Percentiles rank a stretch among this genome's conserved stretches.
Evolutionary conservation across 2,797 vertebrate genomes (phyloP).

Genomic region (Galaxias olidus): DNA sequence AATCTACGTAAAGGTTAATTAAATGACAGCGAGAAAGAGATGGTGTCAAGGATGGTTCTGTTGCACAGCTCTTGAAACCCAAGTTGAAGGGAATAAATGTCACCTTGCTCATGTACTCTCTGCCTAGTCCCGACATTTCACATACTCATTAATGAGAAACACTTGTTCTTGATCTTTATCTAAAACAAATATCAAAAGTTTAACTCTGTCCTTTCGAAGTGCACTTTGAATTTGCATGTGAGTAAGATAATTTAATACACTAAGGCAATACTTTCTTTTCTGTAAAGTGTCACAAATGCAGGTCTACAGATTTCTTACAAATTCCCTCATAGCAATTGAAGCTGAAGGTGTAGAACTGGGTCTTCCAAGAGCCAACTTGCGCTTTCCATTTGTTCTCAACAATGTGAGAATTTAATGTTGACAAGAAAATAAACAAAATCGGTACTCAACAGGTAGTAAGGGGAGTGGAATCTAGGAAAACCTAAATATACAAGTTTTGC

Average conservation of each 20-base stretch:
- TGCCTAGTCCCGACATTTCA: constrained; percentile 40
- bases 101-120: constrained; percentile 37
- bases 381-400: constrained; percentile 10
- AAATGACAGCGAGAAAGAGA: constrained; percentile 48
- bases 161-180: constrained; percentile 43
- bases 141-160: constrained; percentile 49
- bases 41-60: constrained; percentile 42
- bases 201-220: constrained; percentile 28
- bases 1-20: constrained; percentile 54
- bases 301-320: background rate
- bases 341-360: background rate
- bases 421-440: background rate
- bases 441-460: background rate
- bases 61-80: constrained; percentile 30
- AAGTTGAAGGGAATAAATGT: constrained; percentile 50
- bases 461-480: no score
- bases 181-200: constrained; percentile 45
- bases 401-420: constrained; percentile 1
- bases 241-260: constrained; percentile 8
- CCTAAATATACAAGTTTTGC: background rate
- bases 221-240: constrained; percentile 1
- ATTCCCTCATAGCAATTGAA: constrained; percentile 4
- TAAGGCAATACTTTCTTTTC: background rate
- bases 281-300: constrained; percentile 1
- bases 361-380: background rate